Evolutionary conservation across 2,888 invertebrate genomes (phyloP), one percentile per base, ranked within the genome.

Genomic region (Lamellibrachia columna): DNA sequence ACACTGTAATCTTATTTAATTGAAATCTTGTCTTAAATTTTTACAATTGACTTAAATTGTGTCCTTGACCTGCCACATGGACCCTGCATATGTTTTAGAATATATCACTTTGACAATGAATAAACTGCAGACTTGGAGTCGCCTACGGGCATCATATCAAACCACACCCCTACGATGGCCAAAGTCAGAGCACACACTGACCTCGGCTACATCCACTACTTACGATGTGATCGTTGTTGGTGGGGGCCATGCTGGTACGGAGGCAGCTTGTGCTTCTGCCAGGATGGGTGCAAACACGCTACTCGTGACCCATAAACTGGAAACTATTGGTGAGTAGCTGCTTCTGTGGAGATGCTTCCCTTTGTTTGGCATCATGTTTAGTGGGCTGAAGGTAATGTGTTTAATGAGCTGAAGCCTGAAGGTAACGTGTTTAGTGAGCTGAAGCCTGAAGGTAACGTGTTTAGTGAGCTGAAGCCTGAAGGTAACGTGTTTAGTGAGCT

Each of bases 231-330:
- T 98, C 94, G 98, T 98, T 91, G 98, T 98, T 94, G 98, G 98
- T 22, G 98, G 98, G 7, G 98, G 98, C 0, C 99, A 99, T 97
- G 98, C 98, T 9, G 99, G 99, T 22, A 98, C 98, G 7, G 98
- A 99, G 96, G 98, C 98, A 2, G 98, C 98, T 95, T 97, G 98
- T 90, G 98, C 98, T 6, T 97, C 98, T 1, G 98, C 98, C 0
- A 97, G 98, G 95, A 98, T 98, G 98, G 98, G 98, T 9, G 98
- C 98, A 0, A 97, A 97, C 93, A 98, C 98, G 0, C 96, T 98
- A 92, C 97, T 99, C 60, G 97, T 98, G 9, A 99, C 98, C 0
- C 98, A 98, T 95, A 98, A 98, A 95, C 97, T 97, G 94, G 97
- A 97, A 94, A 98, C 98, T 3, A 97, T 99, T 93, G 98, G 98